Evolutionary conservation across 2,797 vertebrate species (phyloP), one percentile per base, ranked within the genome.

Genomic region (Propithecus perrieri): DNA sequence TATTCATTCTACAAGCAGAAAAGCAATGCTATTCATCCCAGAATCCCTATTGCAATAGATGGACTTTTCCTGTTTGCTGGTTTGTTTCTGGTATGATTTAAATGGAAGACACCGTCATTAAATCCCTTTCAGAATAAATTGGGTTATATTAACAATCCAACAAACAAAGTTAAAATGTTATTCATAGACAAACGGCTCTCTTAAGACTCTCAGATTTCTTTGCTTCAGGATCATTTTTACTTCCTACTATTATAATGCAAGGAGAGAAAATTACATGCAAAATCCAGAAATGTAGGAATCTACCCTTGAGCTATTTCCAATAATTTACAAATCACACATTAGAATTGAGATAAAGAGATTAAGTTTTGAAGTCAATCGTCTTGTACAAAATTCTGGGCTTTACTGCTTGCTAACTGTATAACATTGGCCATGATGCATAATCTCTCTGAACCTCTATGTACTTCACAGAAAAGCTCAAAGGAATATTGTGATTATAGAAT

Each of bases 91-190:
- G 5, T 55, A 0, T 85, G 43, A 43, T n/a, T 24, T 91, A 92
- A 83, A 18, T 76, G 33, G 83, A 79, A 83, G 24, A 26, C 0
- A 91, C 5, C 14, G 65, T 38, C 71, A 14, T 85, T 65, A 74
- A 53, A 80, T 83, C 22, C 15, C 91, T 79, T 86, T n/a, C 48
- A 91, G 48, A 65, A 28, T 46, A 53, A 61, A 91, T 59, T 67
- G 38, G 12, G 0, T 43, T 90, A 90, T 61, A 55, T 35, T 67
- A 71, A 53, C 65, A 90, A 74, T 55, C 7, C 9, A 71, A 9
- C 75, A 84, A 93, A 91, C 75, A 71, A 91, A 83, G n/a, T 28
- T 50, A 85, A 97, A 65, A 81, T 11, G 59, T 71, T 38, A 85
- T 55, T 67, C 22, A 38, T 1, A 7, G 13, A n/a, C 30, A 89